Evolutionary conservation across 1,140 invertebrate species (phyloP).

Genomic region (Planococcus citri): DNA sequence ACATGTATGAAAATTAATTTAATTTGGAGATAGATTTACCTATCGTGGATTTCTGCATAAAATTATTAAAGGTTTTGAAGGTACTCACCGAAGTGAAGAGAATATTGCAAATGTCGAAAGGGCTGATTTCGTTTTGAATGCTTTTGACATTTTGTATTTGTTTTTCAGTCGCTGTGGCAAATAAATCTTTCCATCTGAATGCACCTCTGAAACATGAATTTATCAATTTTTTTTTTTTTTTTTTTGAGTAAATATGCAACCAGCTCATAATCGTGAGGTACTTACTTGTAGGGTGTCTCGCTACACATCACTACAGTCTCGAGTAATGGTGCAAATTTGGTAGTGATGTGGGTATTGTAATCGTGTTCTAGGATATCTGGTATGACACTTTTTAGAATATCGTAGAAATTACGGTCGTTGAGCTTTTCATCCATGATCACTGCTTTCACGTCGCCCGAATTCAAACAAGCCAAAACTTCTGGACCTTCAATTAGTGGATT

Average conservation of each 20-base stretch:
- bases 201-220: constrained; percentile 6
- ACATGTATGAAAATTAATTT: background rate
- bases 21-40: too few species aligned
- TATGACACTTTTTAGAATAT: background rate
- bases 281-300: background rate
- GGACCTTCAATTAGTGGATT: constrained; percentile 19
- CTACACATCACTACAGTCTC: background rate
- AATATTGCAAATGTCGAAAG: constrained; percentile 58
- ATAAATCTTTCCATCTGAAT: background rate
- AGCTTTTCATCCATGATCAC: constrained; percentile 17
- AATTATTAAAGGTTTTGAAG: too few species aligned
- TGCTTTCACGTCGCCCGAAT: constrained; percentile 12
- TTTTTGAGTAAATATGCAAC: too few species aligned
- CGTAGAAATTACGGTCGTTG: background rate
- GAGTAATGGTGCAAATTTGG: background rate
- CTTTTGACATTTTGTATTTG: background rate
- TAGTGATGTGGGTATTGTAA: background rate
- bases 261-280: too few species aligned
- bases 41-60: too few species aligned
- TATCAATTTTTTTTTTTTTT: too few species aligned
- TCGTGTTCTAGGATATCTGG: background rate
- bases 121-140: constrained; percentile 37
- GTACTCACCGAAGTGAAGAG: constrained; percentile 78
- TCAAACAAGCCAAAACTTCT: constrained; percentile 5
- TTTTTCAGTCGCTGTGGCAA: background rate